Conservation (phyloP, 2,888 invertebrate species). For the Patella depressa region DNA sequence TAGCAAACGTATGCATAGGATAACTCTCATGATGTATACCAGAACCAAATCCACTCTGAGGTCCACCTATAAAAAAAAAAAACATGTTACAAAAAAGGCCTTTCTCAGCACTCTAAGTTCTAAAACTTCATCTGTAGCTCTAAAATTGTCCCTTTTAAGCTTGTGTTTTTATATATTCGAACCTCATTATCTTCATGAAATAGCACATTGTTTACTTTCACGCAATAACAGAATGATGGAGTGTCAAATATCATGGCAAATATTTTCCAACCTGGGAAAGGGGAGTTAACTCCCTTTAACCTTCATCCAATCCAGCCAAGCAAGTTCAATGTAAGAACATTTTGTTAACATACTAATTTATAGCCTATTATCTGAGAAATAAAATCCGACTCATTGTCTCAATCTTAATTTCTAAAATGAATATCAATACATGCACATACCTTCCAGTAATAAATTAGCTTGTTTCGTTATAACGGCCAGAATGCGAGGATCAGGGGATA, state of each 20-base stretch:
- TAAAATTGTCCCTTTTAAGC: background rate
- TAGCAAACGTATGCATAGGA: slow-evolving; percentile 87
- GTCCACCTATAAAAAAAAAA: slow-evolving; percentile 75
- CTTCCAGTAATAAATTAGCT: slow-evolving; percentile 81
- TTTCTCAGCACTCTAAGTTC: background rate
- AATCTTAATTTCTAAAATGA: background rate
- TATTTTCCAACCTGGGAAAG: too few relatives aligned
- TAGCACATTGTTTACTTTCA: background rate
- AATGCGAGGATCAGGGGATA: slow-evolving; percentile 82
- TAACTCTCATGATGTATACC: slow-evolving; percentile 86
- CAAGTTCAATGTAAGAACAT: too few relatives aligned
- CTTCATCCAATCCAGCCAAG: too few relatives aligned
- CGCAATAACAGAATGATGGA: too few relatives aligned
- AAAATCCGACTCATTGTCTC: too few relatives aligned
- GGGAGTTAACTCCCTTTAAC: too few relatives aligned
- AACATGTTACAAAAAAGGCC: background rate
- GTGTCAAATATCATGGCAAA: too few relatives aligned
- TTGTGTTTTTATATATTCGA: background rate
- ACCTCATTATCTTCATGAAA: too few relatives aligned
- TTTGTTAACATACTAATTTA: too few relatives aligned
- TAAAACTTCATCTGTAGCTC: background rate
- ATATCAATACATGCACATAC: slow-evolving; percentile 46
- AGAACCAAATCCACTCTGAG: slow-evolving; percentile 81
- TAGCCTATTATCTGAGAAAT: too few relatives aligned
- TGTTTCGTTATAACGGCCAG: slow-evolving; percentile 80